Evolutionary conservation across 2,113 vertebrate species (phyloP).

Genomic region (Philantomba maxwellii): DNA sequence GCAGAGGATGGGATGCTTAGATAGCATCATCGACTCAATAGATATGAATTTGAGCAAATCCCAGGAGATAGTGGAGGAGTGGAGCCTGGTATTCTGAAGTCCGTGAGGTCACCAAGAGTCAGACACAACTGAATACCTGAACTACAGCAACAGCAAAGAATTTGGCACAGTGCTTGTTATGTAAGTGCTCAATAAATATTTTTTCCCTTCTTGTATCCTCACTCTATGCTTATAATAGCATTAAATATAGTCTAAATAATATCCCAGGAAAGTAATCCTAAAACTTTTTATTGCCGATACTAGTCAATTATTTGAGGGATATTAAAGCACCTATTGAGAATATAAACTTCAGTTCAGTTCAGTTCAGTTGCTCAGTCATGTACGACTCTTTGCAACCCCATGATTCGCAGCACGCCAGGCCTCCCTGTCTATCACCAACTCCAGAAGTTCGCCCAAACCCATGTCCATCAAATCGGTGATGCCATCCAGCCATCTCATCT

Average conservation of each 20-base stretch:
- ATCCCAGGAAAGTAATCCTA: background rate
- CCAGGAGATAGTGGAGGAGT: background rate
- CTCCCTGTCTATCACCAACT: too few relatives aligned
- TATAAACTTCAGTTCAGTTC: too few relatives aligned
- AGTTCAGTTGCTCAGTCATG: too few relatives aligned
- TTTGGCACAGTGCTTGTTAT: background rate
- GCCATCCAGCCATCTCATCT: background rate
- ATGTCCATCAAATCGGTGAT: background rate
- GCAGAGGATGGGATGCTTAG: background rate
- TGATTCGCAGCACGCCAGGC: too few relatives aligned
- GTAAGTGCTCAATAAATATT: background rate
- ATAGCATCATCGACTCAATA: background rate
- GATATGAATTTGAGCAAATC: background rate
- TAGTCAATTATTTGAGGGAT: background rate
- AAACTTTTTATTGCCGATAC: background rate
- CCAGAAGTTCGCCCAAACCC: background rate
- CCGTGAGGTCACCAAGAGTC: background rate
- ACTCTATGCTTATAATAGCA: background rate
- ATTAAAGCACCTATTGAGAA: background rate
- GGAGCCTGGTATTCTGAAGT: background rate
- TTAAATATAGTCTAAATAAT: constrained; percentile 31
- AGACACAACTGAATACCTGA: background rate
- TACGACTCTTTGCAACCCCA: rapidly evolving
- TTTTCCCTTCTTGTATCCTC: background rate
- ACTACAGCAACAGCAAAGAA: background rate